phyloP scores from a whole-genome alignment of 2,113 vertebrate species.

The Stomatorhinus ivindoensis region DNA sequence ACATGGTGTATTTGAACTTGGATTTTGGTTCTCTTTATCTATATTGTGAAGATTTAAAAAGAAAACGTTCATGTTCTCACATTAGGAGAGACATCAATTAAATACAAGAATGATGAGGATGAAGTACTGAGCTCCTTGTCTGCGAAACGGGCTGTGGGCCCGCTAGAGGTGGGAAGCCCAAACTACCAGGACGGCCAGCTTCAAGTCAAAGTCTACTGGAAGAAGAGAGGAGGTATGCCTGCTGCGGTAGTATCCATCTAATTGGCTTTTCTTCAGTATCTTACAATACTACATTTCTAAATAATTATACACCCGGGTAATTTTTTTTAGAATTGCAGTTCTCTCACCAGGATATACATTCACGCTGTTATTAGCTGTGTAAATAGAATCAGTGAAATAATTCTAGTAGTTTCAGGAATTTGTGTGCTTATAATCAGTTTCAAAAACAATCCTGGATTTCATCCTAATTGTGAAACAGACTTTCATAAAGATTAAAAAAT shows the following conservation, averaged over 20 bases:
- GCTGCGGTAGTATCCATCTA: constrained; percentile 1
- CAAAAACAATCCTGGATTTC: neutral
- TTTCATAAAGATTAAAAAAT: neutral
- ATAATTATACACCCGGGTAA: neutral
- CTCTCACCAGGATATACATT: neutral
- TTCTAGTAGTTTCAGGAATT: neutral
- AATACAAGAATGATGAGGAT: constrained; percentile 60
- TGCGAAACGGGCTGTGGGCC: constrained; percentile 60
- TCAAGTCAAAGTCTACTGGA: constrained; percentile 92
- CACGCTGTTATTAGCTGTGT: neutral
- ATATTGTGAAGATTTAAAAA: neutral
- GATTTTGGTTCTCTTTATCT: neutral
- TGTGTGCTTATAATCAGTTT: neutral
- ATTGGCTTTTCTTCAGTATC: neutral
- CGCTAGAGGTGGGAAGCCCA: constrained; percentile 79
- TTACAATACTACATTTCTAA: neutral
- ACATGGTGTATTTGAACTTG: neutral
- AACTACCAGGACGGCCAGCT: constrained; percentile 85
- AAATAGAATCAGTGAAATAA: neutral
- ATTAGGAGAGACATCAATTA: constrained; percentile 43
- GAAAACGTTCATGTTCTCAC: constrained; percentile 26
- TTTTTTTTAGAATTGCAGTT: neutral
- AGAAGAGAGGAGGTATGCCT: constrained; percentile 74
- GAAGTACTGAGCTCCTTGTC: constrained; percentile 49
- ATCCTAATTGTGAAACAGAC: neutral